A percentile compares a stretch with the other conserved stretches of the same genome.
Evolutionary conservation across 2,113 vertebrate genomes (phyloP).

Genomic region (Piprites chloris): DNA sequence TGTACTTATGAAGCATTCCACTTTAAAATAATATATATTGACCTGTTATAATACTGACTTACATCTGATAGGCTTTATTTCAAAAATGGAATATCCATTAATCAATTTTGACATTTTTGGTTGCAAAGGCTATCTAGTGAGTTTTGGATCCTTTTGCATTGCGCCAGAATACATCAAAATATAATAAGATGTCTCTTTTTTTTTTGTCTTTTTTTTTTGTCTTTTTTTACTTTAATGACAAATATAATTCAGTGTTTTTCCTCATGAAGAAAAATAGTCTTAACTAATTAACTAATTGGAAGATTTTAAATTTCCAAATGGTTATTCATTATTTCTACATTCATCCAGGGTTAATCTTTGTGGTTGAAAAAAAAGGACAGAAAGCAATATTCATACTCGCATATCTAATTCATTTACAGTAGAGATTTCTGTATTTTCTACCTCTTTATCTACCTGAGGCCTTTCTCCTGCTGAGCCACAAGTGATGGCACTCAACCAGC

Average conservation of each 20-base stretch:
- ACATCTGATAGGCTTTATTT: background rate
- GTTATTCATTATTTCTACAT: background rate
- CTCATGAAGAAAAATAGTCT: background rate
- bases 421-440: background rate
- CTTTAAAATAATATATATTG: background rate
- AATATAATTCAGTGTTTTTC: background rate
- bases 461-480: background rate
- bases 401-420: background rate
- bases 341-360: background rate
- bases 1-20: background rate
- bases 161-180: background rate
- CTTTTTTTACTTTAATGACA: background rate
- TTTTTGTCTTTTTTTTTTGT: background rate
- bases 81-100: background rate
- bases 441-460: background rate
- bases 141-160: background rate
- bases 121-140: background rate
- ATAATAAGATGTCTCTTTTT: background rate
- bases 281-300: background rate
- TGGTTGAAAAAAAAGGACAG: background rate
- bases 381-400: background rate
- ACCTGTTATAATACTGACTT: background rate
- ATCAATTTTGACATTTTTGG: background rate
- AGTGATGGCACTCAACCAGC: background rate
- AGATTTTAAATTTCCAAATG: background rate